phyloP scores from a whole-genome alignment of 2,113 vertebrate genomes.

The Crotalus helleri region DNA sequence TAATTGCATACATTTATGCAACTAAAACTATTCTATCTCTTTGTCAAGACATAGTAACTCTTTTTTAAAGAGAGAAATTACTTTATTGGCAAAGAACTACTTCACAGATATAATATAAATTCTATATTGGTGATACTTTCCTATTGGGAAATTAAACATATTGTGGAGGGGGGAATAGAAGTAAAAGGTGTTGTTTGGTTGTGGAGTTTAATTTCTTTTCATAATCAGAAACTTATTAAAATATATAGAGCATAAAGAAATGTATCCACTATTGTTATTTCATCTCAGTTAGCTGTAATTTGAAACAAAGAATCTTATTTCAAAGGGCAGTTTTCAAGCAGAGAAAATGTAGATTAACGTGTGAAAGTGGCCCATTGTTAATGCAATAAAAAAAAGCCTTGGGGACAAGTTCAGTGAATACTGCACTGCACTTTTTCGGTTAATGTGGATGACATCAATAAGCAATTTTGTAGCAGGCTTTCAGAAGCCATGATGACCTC shows the following conservation, averaged over 20 bases:
- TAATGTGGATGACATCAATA: neutral
- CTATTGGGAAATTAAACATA: constrained; percentile 53
- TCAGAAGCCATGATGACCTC: neutral
- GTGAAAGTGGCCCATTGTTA: constrained; percentile 10
- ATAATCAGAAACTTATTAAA: constrained; percentile 45
- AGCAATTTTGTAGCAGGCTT: neutral
- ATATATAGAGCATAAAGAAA: constrained; percentile 45
- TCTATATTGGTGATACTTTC: constrained; percentile 29
- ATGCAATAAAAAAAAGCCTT: neutral
- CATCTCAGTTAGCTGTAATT: constrained; percentile 36
- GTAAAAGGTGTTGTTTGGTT: constrained; percentile 45
- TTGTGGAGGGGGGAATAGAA: constrained; percentile 38
- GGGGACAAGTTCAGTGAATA: constrained; percentile 24
- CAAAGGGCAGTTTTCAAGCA: constrained; percentile 22
- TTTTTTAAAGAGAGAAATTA: constrained; percentile 29
- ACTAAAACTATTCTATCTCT: constrained; percentile 1
- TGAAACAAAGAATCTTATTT: constrained; percentile 44
- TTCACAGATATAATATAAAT: constrained; percentile 31
- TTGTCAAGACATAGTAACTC: constrained; percentile 24
- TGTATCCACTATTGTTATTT: constrained; percentile 39
- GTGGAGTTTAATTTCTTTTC: constrained; percentile 47
- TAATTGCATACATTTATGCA: constrained; percentile 3
- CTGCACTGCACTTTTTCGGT: neutral
- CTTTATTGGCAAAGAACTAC: constrained; percentile 37
- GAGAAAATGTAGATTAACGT: neutral